Evolutionary conservation across 2,888 invertebrate species (phyloP).

Genomic region (Netelia inedita): DNA sequence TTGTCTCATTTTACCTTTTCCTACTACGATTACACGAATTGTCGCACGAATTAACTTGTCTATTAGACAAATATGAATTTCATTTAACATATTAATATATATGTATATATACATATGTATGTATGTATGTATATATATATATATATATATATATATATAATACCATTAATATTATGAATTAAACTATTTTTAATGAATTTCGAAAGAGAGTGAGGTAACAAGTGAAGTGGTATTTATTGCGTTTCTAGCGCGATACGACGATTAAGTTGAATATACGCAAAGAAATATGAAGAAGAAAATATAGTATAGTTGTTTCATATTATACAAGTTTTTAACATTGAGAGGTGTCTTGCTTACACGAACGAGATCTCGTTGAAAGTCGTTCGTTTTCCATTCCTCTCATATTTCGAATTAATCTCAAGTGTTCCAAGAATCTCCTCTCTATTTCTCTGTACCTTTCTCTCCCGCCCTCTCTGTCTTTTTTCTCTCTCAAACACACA

Average conservation of each 20-base stretch:
- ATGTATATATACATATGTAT: background rate
- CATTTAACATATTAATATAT: slow-evolving; percentile 29
- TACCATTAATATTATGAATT: slow-evolving; percentile 46
- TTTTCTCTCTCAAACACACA: background rate
- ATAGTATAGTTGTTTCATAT: slow-evolving; percentile 77
- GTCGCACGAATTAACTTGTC: slow-evolving; percentile 70
- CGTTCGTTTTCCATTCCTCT: slow-evolving; percentile 58
- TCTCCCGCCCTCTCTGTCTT: too few relatives aligned
- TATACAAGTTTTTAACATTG: slow-evolving; percentile 73
- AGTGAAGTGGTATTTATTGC: slow-evolving; percentile 35
- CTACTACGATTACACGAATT: slow-evolving; percentile 70
- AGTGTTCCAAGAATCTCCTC: slow-evolving; percentile 30
- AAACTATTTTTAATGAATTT: slow-evolving; percentile 48
- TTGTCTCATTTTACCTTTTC: slow-evolving; percentile 64
- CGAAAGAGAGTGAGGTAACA: slow-evolving; percentile 39
- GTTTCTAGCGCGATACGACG: slow-evolving; percentile 45
- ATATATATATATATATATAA: slow-evolving; percentile 28
- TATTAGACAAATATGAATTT: slow-evolving; percentile 43
- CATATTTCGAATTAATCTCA: slow-evolving; percentile 55
- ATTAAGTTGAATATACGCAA: slow-evolving; percentile 46
- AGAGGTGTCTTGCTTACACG: slow-evolving; percentile 74
- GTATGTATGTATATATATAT: slow-evolving; percentile 5
- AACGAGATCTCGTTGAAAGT: slow-evolving; percentile 79
- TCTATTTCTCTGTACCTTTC: too few relatives aligned
- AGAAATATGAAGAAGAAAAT: slow-evolving; percentile 17